These are phyloP conservation scores for Exephanes ischioxanthus DNA, from an alignment of 2,888 invertebrate genomes.

Conservation along the genomic window DNA sequence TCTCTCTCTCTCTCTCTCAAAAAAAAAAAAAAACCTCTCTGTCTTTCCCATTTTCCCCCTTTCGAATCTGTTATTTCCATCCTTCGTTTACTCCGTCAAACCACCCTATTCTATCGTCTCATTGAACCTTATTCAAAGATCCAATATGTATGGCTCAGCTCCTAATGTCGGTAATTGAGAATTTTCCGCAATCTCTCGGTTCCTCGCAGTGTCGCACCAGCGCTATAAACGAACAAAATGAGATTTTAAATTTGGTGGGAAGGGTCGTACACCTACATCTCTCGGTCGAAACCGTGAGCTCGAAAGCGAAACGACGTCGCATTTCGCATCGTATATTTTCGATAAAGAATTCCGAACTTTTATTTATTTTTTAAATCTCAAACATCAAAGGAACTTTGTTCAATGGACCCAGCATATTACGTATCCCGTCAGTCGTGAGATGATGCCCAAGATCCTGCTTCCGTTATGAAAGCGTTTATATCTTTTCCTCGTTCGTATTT, in stretches of 20 bases:
- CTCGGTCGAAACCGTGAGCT: conserved; percentile 34
- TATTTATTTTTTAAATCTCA: not conserved
- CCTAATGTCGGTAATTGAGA: conserved; percentile 79
- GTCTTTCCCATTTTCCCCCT: not conserved
- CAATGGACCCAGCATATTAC: conserved; percentile 67
- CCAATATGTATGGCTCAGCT: conserved; percentile 54
- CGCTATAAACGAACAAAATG: conserved; percentile 66
- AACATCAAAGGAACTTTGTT: conserved; percentile 69
- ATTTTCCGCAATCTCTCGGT: conserved; percentile 79
- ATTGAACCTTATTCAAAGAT: conserved; percentile 47
- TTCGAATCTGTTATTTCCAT: conserved; percentile 8
- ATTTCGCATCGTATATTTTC: conserved; percentile 37
- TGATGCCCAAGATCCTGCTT: conserved; percentile 37
- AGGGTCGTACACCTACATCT: conserved; percentile 31
- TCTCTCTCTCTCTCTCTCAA: not conserved
- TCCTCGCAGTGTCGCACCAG: conserved; percentile 1
- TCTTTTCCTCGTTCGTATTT: conserved; percentile 32
- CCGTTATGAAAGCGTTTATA: conserved; percentile 32
- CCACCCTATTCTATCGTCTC: conserved; percentile 26
- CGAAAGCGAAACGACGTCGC: conserved; percentile 19
- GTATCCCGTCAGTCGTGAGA: conserved; percentile 62
- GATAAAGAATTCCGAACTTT: conserved; percentile 61
- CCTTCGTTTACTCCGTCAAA: conserved; percentile 5
- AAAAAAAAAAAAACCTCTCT: too few species aligned
- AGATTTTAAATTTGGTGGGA: conserved; percentile 66